Base-by-base conservation (phyloP, 2,888 invertebrate genomes). In the Agapostemon virescens region DNA sequence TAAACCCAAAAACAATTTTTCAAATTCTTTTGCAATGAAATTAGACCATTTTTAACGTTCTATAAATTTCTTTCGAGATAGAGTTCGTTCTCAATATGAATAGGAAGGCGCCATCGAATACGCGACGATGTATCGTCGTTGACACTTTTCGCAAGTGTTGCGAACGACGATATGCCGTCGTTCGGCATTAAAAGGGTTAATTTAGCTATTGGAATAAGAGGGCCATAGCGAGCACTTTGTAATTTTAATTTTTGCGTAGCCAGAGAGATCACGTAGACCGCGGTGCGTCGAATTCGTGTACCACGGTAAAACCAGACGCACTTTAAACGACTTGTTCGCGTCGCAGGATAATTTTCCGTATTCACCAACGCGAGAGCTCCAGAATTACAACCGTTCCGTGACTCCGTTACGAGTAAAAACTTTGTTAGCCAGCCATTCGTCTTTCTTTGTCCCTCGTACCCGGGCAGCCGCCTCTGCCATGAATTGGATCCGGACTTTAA, bases 401-500 rank as follows among this genome's bases (percentile, higher is more conserved):
- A 38, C 40, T n/a, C 11, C n/a, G 20, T 58, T 38, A 9, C 9
- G 15, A 42, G 20, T 17, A 76, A 67, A 49, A 67, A 61, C 61
- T 61, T 49, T 40, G 58, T 61, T 49, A 52, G 15, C 45, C 38
- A 49, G 20, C 1, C 20, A 36, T n/a, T 45, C 33, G 23, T 52
- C 36, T 67, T 9, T 33, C 20, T 52, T 55, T 63, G 38, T 40
- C 13, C 52, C 13, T 6, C 71, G 49, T 33, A 15, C 17, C 66
- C 6, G 55, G 69, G 38, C 61, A 26, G 66, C 11, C 55, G 69
- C 66, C 49, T 49, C 58, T 66, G 69, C 20, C 17, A 69, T 38
- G 45, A 74, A 71, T 61, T 61, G 75, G 42, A 67, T 55, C 30
- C 63, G 45, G 70, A 23, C 64, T n/a, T 64, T 42, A 58, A 66